These are phyloP conservation scores for Clarias pachynema DNA, from an alignment of 2,797 vertebrate genomes.

Conservation along the genomic window DNA sequence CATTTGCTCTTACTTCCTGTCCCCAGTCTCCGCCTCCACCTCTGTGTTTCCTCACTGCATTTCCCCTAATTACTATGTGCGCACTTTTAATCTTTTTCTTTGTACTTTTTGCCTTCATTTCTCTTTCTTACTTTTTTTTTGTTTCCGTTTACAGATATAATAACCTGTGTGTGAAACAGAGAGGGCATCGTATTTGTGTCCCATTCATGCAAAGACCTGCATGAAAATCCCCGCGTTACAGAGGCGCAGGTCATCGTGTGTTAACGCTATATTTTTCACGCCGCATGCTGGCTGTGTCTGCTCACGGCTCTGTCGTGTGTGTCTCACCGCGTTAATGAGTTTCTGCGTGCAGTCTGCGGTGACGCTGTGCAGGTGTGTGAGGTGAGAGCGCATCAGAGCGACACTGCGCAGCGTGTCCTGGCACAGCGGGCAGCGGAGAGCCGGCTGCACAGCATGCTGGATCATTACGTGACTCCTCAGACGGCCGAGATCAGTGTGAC, in stretches of 20 bases:
- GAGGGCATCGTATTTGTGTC: background rate
- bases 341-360: conserved; percentile 96
- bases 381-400: conserved; percentile 75
- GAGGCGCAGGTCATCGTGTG: conserved; percentile 1
- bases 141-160: background rate
- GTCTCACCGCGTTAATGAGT: conserved; percentile 91
- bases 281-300: background rate
- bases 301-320: background rate
- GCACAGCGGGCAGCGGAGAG: conserved; percentile 86
- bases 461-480: conserved; percentile 59
- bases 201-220: background rate
- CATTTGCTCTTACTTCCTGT: conserved; percentile 12
- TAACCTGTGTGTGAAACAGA: background rate
- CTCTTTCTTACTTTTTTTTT: background rate
- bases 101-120: background rate
- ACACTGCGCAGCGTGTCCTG: conserved; percentile 75
- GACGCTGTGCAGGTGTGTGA: conserved; percentile 95
- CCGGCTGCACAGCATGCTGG: conserved; percentile 60
- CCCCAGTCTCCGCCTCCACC: background rate
- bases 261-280: background rate
- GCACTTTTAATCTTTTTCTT: background rate
- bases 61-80: background rate
- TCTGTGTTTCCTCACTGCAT: background rate
- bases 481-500: conserved; percentile 51
- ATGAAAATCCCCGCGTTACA: conserved; percentile 12